phyloP scores from a whole-genome alignment of 2,113 vertebrate species.

The Coregonus clupeaformis region DNA sequence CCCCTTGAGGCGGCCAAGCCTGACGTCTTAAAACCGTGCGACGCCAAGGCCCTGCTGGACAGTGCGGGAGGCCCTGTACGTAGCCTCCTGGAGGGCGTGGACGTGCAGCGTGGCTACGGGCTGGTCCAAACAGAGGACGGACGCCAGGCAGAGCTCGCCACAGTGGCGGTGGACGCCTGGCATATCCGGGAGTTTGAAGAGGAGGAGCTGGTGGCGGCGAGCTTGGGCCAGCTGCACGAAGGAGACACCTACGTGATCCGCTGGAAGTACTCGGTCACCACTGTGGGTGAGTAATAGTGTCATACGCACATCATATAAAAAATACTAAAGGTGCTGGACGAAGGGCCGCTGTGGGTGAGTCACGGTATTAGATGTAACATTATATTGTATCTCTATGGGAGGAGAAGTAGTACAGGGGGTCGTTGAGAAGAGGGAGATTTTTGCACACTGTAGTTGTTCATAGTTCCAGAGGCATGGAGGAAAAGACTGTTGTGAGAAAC shows the following conservation, averaged over 20 bases:
- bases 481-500: no score
- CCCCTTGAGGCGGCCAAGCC: constrained; percentile 38
- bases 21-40: constrained; percentile 61
- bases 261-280: constrained; percentile 79
- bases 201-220: constrained; percentile 65
- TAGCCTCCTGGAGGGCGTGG: constrained; percentile 72
- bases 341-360: no score
- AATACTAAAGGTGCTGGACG: no score
- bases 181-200: constrained; percentile 77
- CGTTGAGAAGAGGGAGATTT: no score
- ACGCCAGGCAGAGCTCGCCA: constrained; percentile 71
- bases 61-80: constrained; percentile 42
- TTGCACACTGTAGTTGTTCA: no score
- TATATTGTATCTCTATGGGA: no score
- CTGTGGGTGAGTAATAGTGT: constrained; percentile 64
- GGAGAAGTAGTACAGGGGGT: no score
- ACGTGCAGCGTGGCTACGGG: constrained; percentile 75
- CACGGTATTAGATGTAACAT: no score
- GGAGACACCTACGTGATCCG: constrained; percentile 77
- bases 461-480: no score
- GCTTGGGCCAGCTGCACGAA: constrained; percentile 76
- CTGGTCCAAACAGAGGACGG: constrained; percentile 69
- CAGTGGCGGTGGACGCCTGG: constrained; percentile 71
- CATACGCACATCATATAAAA: neutral
- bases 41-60: constrained; percentile 66